Evolutionary conservation across 2,888 invertebrate genomes (phyloP).

Genomic region (Drosophila setosimentum): DNA sequence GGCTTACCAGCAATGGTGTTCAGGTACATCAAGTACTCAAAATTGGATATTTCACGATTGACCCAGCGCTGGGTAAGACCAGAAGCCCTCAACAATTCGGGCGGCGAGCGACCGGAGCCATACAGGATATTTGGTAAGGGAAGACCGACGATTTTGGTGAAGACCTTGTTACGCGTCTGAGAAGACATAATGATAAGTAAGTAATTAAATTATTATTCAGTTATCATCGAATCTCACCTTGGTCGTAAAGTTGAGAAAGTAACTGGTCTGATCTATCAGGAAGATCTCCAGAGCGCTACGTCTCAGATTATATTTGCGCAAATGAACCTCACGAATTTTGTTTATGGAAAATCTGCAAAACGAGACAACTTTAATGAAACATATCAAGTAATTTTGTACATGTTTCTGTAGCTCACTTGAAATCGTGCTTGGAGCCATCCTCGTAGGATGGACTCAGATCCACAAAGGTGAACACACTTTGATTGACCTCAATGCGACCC

Average conservation of each 20-base stretch:
- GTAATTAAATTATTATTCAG: background rate
- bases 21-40: conserved; percentile 91
- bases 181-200: conserved; percentile 15
- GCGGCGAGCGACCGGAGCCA: conserved; percentile 87
- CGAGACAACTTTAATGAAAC: background rate
- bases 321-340: conserved; percentile 88
- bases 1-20: conserved; percentile 88
- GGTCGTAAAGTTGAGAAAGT: conserved; percentile 88
- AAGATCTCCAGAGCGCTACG: conserved; percentile 89
- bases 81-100: conserved; percentile 87
- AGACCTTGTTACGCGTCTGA: conserved; percentile 88
- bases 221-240: conserved; percentile 84
- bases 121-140: conserved; percentile 87
- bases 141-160: conserved; percentile 87
- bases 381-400: too few relatives aligned
- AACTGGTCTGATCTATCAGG: conserved; percentile 88
- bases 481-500: conserved; percentile 88
- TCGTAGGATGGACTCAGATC: conserved; percentile 87
- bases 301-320: conserved; percentile 88
- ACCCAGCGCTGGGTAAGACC: conserved; percentile 88
- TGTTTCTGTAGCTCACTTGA: conserved; percentile 85
- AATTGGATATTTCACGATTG: conserved; percentile 90
- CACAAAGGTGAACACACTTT: conserved; percentile 87
- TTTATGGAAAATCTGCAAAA: conserved; percentile 86
- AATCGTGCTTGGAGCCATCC: conserved; percentile 86